Evolutionary conservation across 2,113 vertebrate species (phyloP), one percentile per base, ranked within the genome.

Genomic region (Paradoxurus hermaphroditus): DNA sequence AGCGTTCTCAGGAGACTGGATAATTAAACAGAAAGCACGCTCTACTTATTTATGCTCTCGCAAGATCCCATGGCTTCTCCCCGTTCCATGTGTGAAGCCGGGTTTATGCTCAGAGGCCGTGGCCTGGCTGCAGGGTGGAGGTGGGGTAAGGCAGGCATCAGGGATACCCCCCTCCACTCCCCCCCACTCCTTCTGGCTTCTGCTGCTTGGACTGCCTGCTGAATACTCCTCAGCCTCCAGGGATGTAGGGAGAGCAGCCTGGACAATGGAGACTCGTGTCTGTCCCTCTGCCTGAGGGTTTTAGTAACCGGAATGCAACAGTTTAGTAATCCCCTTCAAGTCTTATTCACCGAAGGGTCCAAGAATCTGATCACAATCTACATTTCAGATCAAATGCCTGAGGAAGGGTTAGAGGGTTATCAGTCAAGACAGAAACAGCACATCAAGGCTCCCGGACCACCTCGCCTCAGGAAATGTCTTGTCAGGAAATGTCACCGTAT

Each of bases 21-120:
- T 98, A 98, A 98, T 98, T 98, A 98, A 98, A 96, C 94, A 97
- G 92, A 90, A 98, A 98, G 96, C 86, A 87, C 96, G 97, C 96
- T 98, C 83, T 97, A 98, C 98, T 98, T 98, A 98, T 98, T 97
- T 94, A 97, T 97, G 97, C 92, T 90, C 90, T 97, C 96, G 82
- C 67, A 90, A 87, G 92, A 96, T 70, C 86, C 7, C 72, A 41
- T 86, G 93, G 91, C 97, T 97, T 97, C 97, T 97, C 88, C 62
- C 11, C 84, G 97, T 49, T 59, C 63, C 73, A 75, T 39, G 90
- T 8, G 39, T 77, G 92, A 21, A 88, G 16, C 59, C 36, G 84
- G 68, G 78, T 94, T 77, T 23, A 14, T 5, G 8, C 27, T 36
- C 62, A 78, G 18, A 65, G 77, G 77, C 18, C 51, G 2, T 7